Conservation (phyloP, 1,140 invertebrate genomes). For the Magallana angulata region DNA sequence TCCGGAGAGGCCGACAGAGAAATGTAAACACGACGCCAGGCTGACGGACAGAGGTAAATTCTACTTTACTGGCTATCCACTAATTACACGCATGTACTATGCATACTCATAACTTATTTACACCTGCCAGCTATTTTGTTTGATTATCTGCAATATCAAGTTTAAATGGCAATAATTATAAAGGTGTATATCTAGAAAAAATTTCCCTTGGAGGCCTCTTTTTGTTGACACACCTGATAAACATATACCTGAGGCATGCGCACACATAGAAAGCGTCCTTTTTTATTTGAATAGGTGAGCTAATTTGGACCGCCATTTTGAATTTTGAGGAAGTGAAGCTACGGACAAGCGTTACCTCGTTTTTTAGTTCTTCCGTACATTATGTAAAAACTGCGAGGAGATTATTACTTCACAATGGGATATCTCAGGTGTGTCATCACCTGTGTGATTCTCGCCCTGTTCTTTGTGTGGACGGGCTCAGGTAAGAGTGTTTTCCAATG, state of each 20-base stretch:
- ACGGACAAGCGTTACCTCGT: background rate
- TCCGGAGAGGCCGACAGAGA: background rate
- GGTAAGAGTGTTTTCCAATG: conserved; percentile 29
- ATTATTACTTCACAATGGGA: background rate
- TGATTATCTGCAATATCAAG: background rate
- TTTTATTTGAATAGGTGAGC: conserved; percentile 44
- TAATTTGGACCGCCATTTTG: conserved; percentile 40
- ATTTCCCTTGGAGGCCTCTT: background rate
- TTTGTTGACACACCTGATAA: conserved; percentile 38
- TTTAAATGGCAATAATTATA: background rate
- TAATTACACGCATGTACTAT: background rate
- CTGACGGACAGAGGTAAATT: background rate
- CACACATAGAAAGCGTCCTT: conserved; percentile 24
- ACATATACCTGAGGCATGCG: conserved; percentile 42
- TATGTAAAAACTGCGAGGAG: background rate
- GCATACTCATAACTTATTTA: background rate
- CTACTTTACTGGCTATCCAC: background rate
- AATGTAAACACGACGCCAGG: conserved; percentile 37
- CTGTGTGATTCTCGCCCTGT: conserved; percentile 14
- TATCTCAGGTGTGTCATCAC: conserved; percentile 24
- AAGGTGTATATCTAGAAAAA: background rate
- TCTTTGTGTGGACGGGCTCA: conserved; percentile 1
- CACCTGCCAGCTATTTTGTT: background rate
- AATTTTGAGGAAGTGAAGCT: conserved; percentile 30
- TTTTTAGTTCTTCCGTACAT: conserved; percentile 4